phyloP scores from a whole-genome alignment of 2,797 vertebrate genomes.

The Callimico goeldii region DNA sequence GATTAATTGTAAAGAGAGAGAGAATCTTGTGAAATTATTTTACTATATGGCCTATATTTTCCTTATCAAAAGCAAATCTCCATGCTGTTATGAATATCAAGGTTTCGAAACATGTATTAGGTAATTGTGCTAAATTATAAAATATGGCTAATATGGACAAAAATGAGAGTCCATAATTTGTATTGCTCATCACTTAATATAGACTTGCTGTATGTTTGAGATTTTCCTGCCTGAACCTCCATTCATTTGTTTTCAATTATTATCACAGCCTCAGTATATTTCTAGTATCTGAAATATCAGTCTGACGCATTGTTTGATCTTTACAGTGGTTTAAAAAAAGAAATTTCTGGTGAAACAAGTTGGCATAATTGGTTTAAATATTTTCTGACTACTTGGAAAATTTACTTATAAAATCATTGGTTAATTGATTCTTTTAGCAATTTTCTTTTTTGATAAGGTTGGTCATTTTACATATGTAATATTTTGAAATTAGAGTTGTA shows the following conservation, averaged over 20 bases:
- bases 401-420: not conserved
- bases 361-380: not conserved
- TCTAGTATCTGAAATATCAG: not conserved
- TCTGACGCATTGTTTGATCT: not conserved
- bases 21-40: not conserved
- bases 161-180: not conserved
- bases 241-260: not conserved
- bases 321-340: not conserved
- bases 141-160: not conserved
- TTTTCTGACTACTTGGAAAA: not conserved
- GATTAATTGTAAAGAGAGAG: not conserved
- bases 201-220: not conserved
- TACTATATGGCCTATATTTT: not conserved
- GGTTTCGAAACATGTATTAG: not conserved
- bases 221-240: not conserved
- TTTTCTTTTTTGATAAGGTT: not conserved
- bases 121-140: not conserved
- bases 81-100: not conserved
- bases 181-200: not conserved
- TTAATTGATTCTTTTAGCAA: not conserved
- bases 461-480: not conserved
- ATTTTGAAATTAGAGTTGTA: not conserved
- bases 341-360: not conserved
- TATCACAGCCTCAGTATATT: not conserved
- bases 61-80: not conserved